Evolutionary conservation across 2,113 vertebrate species (phyloP).

Genomic region (Toxotes chatareus): DNA sequence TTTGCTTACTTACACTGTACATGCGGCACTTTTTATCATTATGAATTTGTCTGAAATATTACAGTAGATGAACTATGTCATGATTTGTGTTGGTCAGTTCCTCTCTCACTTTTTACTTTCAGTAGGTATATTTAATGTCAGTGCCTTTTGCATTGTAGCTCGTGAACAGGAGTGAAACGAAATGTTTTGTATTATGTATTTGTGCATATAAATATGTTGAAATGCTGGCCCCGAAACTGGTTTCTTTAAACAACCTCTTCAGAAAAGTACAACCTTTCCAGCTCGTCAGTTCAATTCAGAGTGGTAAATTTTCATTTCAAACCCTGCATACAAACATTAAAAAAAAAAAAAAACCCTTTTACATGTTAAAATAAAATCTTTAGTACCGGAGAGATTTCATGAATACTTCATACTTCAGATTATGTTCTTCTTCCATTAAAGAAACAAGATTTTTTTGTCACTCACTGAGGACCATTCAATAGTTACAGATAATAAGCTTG

Average conservation of each 20-base stretch:
- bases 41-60: background rate
- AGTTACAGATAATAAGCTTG: slow-evolving; percentile 4
- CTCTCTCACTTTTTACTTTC: background rate
- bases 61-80: background rate
- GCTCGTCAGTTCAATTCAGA: background rate
- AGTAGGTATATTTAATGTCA: no score
- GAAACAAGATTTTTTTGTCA: background rate
- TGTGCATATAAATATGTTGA: background rate
- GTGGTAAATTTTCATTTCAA: background rate
- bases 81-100: background rate
- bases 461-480: background rate
- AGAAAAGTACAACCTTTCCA: background rate
- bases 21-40: background rate
- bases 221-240: background rate
- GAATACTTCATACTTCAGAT: background rate
- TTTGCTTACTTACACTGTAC: background rate
- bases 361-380: background rate
- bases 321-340: background rate
- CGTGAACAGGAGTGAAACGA: background rate
- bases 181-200: background rate
- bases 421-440: background rate
- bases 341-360: background rate
- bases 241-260: background rate
- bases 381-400: background rate
- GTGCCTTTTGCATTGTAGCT: background rate